phyloP scores from a whole-genome alignment of 2,797 vertebrate genomes.

The Trachurus trachurus region DNA sequence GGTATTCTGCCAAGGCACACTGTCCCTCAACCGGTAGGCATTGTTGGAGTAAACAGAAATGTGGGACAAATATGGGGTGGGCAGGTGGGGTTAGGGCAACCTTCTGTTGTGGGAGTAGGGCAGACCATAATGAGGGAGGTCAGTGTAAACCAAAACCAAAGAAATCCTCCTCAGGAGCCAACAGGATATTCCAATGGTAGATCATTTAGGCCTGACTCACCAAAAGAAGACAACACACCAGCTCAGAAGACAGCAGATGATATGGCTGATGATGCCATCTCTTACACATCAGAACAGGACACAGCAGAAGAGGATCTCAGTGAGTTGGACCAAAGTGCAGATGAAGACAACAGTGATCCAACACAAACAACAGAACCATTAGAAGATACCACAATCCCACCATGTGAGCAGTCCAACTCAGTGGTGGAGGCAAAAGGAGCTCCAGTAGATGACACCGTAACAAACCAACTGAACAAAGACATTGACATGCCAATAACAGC shows the following conservation, averaged over 20 bases:
- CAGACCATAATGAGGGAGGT: conserved; percentile 9
- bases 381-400: neutral
- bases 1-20: conserved; percentile 63
- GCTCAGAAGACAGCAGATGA: conserved; percentile 6
- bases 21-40: conserved; percentile 6
- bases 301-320: neutral
- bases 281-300: neutral
- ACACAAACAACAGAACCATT: conserved; percentile 23
- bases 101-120: conserved; percentile 28
- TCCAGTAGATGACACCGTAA: neutral
- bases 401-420: neutral
- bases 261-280: conserved; percentile 2
- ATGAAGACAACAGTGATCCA: neutral
- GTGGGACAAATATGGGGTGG: conserved; percentile 40
- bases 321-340: neutral
- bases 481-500: neutral
- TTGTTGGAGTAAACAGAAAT: conserved; percentile 23
- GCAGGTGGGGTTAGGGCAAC: conserved; percentile 24
- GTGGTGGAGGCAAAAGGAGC: conserved; percentile 1
- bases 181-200: conserved; percentile 13
- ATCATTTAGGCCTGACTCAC: neutral
- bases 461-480: neutral
- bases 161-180: conserved; percentile 48
- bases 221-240: conserved; percentile 2
- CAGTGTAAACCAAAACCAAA: conserved; percentile 27